phyloP scores from a whole-genome alignment of 2,113 vertebrate species.

The Tragelaphus strepsiceros region DNA sequence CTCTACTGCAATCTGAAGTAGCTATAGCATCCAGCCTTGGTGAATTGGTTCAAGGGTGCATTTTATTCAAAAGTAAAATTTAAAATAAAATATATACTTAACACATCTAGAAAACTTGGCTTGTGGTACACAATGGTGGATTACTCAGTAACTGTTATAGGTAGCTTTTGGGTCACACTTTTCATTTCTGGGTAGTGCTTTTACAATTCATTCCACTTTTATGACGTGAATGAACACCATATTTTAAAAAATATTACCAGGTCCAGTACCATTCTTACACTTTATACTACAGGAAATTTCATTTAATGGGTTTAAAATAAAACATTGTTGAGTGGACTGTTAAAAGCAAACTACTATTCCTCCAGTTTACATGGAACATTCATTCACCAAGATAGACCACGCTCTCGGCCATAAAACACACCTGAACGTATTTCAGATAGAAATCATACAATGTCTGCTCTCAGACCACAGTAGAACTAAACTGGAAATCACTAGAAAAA shows the following conservation, averaged over 20 bases:
- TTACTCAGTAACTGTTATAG: conserved; percentile 76
- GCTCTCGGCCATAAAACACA: background rate
- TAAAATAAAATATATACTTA: conserved; percentile 78
- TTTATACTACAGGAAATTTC: conserved; percentile 78
- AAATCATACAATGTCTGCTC: background rate
- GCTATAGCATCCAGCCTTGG: conserved; percentile 82
- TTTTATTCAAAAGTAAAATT: conserved; percentile 74
- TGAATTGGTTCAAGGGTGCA: conserved; percentile 80
- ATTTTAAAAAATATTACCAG: conserved; percentile 75
- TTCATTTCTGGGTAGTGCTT: conserved; percentile 68
- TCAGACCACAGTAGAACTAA: background rate
- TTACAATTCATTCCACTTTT: conserved; percentile 73
- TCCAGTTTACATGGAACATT: background rate
- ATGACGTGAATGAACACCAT: conserved; percentile 73
- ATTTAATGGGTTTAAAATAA: conserved; percentile 64
- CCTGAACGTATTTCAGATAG: background rate
- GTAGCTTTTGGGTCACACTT: conserved; percentile 74
- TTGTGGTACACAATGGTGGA: conserved; percentile 78
- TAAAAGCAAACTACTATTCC: conserved; percentile 56
- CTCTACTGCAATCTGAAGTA: conserved; percentile 69
- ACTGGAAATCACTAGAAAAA: background rate
- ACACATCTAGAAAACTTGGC: conserved; percentile 79
- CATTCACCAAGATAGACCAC: background rate
- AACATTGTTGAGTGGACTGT: conserved; percentile 70
- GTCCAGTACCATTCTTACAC: conserved; percentile 80